Percentiles rank a stretch among this genome's conserved stretches.
Evolutionary conservation across 1,140 invertebrate genomes (phyloP).

Genomic region (Gonioctena quinquepunctata): DNA sequence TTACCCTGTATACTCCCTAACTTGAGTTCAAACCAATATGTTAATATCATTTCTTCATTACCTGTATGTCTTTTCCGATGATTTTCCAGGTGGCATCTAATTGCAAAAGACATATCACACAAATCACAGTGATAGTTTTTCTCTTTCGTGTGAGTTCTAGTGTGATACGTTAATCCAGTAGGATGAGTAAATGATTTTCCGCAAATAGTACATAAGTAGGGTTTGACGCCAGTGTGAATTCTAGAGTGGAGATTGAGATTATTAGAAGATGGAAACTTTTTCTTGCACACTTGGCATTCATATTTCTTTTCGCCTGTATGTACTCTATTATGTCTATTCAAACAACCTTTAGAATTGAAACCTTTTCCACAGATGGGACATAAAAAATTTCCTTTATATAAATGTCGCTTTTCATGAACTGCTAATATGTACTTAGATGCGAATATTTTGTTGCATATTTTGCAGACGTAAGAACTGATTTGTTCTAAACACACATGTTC

Average conservation of each 20-base stretch:
- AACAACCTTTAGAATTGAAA: constrained; percentile 56
- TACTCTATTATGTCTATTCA: constrained; percentile 41
- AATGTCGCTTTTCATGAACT: constrained; percentile 73
- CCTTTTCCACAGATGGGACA: constrained; percentile 64
- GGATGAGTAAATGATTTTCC: constrained; percentile 45
- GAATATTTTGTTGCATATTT: constrained; percentile 66
- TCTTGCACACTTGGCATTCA: constrained; percentile 60
- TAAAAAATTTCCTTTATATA: constrained; percentile 67
- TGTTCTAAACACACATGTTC: background rate
- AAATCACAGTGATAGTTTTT: constrained; percentile 43
- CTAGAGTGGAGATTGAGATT: constrained; percentile 41
- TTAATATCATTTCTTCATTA: too few relatives aligned
- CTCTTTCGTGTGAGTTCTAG: constrained; percentile 47
- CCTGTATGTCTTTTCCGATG: constrained; percentile 66
- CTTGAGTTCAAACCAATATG: too few relatives aligned
- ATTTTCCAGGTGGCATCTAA: constrained; percentile 40
- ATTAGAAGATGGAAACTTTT: constrained; percentile 59
- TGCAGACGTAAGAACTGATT: constrained; percentile 53
- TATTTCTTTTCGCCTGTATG: constrained; percentile 66
- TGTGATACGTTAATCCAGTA: constrained; percentile 45
- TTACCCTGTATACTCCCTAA: too few relatives aligned
- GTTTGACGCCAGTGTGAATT: constrained; percentile 37
- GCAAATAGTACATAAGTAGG: constrained; percentile 45
- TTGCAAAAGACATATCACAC: constrained; percentile 44
- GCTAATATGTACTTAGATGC: constrained; percentile 67